Percentiles rank a stretch among this genome's conserved stretches.
Conservation (phyloP, 2,797 vertebrate genomes). For the Picus viridis region DNA sequence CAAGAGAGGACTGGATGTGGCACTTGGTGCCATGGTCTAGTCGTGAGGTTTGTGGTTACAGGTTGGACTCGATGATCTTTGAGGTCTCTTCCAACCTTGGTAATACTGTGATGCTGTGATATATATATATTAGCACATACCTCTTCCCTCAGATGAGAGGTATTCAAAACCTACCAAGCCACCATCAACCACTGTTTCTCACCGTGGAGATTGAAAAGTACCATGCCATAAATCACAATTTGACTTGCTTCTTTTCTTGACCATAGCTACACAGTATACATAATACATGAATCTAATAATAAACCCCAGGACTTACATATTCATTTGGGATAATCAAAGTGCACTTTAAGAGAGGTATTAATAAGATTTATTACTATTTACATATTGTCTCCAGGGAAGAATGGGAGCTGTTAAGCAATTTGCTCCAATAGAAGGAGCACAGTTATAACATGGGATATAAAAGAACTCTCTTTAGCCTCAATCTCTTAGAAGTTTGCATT, state of each 20-base stretch:
- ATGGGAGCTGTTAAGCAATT: neutral
- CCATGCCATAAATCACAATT: neutral
- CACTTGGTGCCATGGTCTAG: no score
- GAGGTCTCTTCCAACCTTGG: no score
- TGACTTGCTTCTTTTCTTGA: neutral
- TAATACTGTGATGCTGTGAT: no score
- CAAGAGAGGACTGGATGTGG: no score
- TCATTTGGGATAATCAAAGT: neutral
- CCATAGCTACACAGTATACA: neutral
- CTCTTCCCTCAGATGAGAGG: neutral
- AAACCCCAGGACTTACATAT: neutral
- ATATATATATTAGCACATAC: no score
- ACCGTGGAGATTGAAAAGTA: neutral
- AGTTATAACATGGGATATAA: neutral
- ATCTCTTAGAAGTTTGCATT: neutral
- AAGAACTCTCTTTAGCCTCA: neutral
- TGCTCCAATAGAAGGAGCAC: neutral
- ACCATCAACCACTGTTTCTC: neutral
- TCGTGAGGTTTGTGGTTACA: no score
- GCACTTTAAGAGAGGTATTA: neutral
- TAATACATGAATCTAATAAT: neutral
- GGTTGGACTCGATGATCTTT: no score
- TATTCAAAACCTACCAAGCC: neutral
- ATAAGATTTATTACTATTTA: constrained; percentile 44
- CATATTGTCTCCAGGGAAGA: neutral